phyloP scores from a whole-genome alignment of 2,888 invertebrate genomes.

The Amblyjoppa proteus region DNA sequence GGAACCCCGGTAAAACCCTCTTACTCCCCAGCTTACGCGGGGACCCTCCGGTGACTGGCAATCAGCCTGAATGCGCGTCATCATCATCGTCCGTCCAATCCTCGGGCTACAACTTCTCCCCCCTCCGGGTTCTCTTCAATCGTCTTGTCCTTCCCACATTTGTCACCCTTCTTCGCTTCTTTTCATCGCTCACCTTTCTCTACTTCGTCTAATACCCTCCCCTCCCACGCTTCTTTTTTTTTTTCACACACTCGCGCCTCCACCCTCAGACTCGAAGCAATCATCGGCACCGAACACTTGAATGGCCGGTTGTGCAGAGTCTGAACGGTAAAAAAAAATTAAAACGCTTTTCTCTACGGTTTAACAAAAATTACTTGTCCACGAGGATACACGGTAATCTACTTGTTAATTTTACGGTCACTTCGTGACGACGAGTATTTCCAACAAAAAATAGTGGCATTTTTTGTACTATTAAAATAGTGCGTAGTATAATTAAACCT shows the following conservation, averaged over 20 bases:
- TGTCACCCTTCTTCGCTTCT: constrained; percentile 48
- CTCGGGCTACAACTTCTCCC: constrained; percentile 23
- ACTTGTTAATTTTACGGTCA: too few relatives aligned
- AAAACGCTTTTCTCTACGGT: too few relatives aligned
- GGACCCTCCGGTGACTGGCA: constrained; percentile 69
- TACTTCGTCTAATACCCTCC: constrained; percentile 37
- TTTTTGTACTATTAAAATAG: too few relatives aligned
- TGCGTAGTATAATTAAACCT: too few relatives aligned
- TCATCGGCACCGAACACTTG: constrained; percentile 35
- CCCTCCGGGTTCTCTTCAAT: constrained; percentile 41
- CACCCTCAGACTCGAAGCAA: constrained; percentile 37
- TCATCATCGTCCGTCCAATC: constrained; percentile 71
- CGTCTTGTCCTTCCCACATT: constrained; percentile 50
- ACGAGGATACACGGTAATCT: too few relatives aligned
- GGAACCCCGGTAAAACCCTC: constrained; percentile 59
- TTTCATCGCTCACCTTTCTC: constrained; percentile 52
- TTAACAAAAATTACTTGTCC: too few relatives aligned
- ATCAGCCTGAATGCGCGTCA: constrained; percentile 77
- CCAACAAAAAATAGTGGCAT: too few relatives aligned
- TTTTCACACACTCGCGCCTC: not conserved
- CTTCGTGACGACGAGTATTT: too few relatives aligned
- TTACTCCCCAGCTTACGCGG: constrained; percentile 48
- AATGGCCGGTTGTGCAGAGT: constrained; percentile 16
- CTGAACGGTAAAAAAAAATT: too few relatives aligned
- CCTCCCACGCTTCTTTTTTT: constrained; percentile 14